Percentiles rank a stretch among this genome's conserved stretches.
Conservation (phyloP, 2,888 invertebrate species). For the Craniophora ligustri region DNA sequence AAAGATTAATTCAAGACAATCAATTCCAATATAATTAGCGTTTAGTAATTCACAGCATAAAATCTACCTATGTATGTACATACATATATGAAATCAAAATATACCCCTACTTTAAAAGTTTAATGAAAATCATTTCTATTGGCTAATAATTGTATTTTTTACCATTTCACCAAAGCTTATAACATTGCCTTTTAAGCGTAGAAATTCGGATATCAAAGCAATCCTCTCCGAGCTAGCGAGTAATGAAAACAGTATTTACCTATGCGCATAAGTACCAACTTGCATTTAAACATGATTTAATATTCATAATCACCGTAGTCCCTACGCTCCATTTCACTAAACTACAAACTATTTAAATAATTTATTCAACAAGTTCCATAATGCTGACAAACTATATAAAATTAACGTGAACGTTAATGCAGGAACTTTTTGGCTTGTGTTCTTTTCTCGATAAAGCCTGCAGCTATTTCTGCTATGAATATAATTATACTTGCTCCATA, state of each 20-base stretch:
- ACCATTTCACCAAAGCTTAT: too few relatives aligned
- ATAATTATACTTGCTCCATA: constrained; percentile 72
- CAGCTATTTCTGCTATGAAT: constrained; percentile 73
- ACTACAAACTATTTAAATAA: constrained; percentile 3
- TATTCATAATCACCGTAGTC: constrained; percentile 12
- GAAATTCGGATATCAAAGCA: too few relatives aligned
- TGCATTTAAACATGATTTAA: constrained; percentile 11
- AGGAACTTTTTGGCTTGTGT: constrained; percentile 1
- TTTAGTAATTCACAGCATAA: too few relatives aligned
- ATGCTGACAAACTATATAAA: background rate
- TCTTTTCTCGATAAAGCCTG: constrained; percentile 38
- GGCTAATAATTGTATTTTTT: too few relatives aligned
- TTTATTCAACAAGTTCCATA: background rate
- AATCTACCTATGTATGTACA: too few relatives aligned
- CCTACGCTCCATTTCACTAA: constrained; percentile 14
- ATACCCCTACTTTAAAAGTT: too few relatives aligned
- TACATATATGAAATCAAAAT: too few relatives aligned
- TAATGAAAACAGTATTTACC: background rate
- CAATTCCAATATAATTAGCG: too few relatives aligned
- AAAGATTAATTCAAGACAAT: too few relatives aligned
- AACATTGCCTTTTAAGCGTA: too few relatives aligned
- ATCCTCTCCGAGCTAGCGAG: too few relatives aligned
- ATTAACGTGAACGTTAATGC: background rate
- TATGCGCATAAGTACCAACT: background rate
- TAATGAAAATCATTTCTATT: too few relatives aligned